Base-by-base conservation (phyloP, 1,140 invertebrate genomes). In the Drosophila cardini region DNA sequence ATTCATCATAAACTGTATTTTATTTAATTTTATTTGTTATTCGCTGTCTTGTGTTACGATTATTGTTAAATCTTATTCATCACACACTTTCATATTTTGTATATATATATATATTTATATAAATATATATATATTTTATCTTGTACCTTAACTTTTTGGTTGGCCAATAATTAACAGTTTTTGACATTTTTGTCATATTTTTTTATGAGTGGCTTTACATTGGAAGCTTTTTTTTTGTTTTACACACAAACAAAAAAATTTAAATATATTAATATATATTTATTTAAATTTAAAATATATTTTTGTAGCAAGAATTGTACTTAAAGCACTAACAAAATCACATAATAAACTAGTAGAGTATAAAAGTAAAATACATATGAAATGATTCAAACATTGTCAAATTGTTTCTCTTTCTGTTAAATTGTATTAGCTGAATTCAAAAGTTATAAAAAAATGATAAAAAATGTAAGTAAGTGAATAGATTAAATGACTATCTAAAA, bases 31-130 rank as follows among this genome's bases (percentile, higher is more conserved):
- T n/a, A n/a, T n/a, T n/a, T n/a, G n/a, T n/a, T 80, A 84, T 87
- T 89, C 84, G 84, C 84, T 89, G 84, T 89, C 86, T 89, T 79
- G 84, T 80, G 78, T 89, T 89, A 84, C 80, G 60, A 75, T 89
- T 89, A 89, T 89, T 89, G 84, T 89, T 87, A 76, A 68, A 78
- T 56, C 70, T 80, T 69, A 55, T 38, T 56, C 63, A 82, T 80
- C 79, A 80, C 71, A 80, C 76, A 48, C 64, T 58, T 52, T 53
- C 5, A 42, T 53, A 62, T 26, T 61, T 43, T 74, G 77, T 87
- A 77, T 68, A 83, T 78, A 87, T 79, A 78, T 84, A 69, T 69
- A 45, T 61, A 77, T 68, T 82, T 78, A 87, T 79, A 78, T 84
- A 69, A 63, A 45, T 61, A 50, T 56, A 60, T 81, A 52, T 82